Percentiles rank a stretch among this genome's conserved stretches.
These are phyloP conservation scores for Stylophora pistillata DNA, from an alignment of 64 coral and sea anemone species.

Conservation along the genomic window DNA sequence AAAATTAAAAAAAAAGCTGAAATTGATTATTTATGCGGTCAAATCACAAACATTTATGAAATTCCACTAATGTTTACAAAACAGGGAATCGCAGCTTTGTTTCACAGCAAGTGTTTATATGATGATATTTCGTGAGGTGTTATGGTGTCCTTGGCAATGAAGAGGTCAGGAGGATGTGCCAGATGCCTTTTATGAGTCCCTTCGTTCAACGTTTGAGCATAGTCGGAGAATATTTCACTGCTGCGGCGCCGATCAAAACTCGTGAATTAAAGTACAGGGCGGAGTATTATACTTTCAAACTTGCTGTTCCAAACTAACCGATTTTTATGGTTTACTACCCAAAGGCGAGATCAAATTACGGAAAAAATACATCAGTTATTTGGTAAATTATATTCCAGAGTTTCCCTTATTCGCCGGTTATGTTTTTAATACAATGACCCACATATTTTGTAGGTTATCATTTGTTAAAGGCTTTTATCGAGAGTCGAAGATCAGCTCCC, in stretches of 20 bases:
- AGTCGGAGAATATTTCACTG: not conserved
- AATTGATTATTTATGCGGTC: too few species aligned
- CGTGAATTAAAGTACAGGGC: not conserved
- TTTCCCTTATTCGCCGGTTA: not conserved
- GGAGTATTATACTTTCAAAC: not conserved
- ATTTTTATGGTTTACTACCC: not conserved
- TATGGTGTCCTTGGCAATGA: not conserved
- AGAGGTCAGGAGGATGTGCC: not conserved
- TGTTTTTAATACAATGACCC: not conserved
- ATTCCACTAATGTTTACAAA: not conserved
- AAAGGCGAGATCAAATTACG: not conserved
- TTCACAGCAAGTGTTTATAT: not conserved
- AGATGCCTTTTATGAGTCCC: not conserved
- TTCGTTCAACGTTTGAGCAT: not conserved
- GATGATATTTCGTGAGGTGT: not conserved
- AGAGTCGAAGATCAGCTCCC: too few species aligned
- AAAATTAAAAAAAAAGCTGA: too few species aligned
- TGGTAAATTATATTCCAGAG: not conserved
- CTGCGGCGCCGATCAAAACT: not conserved
- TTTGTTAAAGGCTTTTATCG: too few species aligned
- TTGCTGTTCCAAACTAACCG: not conserved
- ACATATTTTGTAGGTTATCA: too few species aligned
- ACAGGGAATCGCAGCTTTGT: not conserved
- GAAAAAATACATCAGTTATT: not conserved
- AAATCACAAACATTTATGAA: not conserved